phyloP scores from a whole-genome alignment of 1,140 invertebrate genomes.

The Vanessa atalanta region DNA sequence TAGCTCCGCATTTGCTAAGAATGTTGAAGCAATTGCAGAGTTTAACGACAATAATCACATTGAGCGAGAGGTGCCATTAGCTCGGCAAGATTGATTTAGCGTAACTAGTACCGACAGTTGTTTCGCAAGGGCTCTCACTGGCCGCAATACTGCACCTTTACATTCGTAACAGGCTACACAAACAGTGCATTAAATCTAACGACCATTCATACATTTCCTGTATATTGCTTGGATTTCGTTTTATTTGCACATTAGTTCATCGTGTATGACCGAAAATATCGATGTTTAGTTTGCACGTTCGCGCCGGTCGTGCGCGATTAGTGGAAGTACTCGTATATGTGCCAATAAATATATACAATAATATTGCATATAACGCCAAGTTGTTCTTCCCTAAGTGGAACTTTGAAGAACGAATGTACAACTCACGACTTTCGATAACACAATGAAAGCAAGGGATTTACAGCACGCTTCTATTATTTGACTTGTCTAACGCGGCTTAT shows the following conservation, averaged over 20 bases:
- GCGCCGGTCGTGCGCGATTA: conserved; percentile 21
- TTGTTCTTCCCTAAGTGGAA: conserved; percentile 16
- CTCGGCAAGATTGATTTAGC: conserved; percentile 60
- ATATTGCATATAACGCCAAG: conserved; percentile 20
- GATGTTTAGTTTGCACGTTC: conserved; percentile 9
- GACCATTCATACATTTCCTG: conserved; percentile 31
- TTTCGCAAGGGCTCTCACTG: conserved; percentile 55
- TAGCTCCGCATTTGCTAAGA: conserved; percentile 13
- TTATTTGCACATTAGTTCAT: conserved; percentile 28
- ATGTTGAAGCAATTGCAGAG: conserved; percentile 22
- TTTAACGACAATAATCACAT: conserved; percentile 39
- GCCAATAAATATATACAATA: conserved; percentile 25
- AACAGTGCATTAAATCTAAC: conserved; percentile 31
- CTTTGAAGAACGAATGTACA: conserved; percentile 54
- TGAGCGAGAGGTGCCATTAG: conserved; percentile 54
- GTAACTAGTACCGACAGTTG: conserved; percentile 53
- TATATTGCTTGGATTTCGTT: conserved; percentile 17
- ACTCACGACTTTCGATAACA: conserved; percentile 59
- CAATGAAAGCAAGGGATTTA: conserved; percentile 55
- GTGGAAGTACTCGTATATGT: conserved; percentile 18
- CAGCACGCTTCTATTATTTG: conserved; percentile 51
- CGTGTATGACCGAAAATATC: conserved; percentile 22
- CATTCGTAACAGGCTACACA: conserved; percentile 33
- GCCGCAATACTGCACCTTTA: conserved; percentile 55
- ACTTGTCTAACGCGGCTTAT: conserved; percentile 46